These are phyloP conservation scores for Drosophila histrio DNA, from an alignment of 2,888 invertebrate species.

Conservation along the genomic window DNA sequence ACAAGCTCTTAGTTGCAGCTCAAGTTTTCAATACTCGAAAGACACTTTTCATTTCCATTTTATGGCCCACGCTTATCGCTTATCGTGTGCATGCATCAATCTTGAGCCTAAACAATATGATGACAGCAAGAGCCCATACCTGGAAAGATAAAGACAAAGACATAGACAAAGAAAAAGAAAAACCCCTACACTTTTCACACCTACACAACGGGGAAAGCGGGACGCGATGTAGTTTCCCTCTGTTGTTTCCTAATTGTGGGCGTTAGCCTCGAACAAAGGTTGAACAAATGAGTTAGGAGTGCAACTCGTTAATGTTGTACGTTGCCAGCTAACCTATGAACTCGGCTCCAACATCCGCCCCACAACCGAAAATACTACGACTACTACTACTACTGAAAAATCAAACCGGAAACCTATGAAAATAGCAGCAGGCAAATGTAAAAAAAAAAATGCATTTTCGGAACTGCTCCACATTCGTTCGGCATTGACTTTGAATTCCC, in stretches of 20 bases:
- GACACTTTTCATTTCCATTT: neutral
- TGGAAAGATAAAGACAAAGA: conserved; percentile 49
- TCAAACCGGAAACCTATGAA: conserved; percentile 48
- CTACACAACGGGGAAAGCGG: conserved; percentile 32
- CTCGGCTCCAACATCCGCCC: conserved; percentile 44
- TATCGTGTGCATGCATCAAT: conserved; percentile 64
- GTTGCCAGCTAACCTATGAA: conserved; percentile 42
- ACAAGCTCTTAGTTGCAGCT: conserved; percentile 16
- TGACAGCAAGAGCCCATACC: conserved; percentile 54
- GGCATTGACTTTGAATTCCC: conserved; percentile 51
- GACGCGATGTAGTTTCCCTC: neutral
- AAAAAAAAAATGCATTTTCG: conserved; percentile 12
- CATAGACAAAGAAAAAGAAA: conserved; percentile 6
- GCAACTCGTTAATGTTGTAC: conserved; percentile 49
- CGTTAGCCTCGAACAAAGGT: conserved; percentile 43
- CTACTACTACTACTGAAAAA: neutral
- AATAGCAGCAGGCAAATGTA: conserved; percentile 39
- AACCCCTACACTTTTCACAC: conserved; percentile 58
- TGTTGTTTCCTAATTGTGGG: conserved; percentile 52
- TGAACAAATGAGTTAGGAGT: neutral
- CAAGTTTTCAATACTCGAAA: conserved; percentile 40
- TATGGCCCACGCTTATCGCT: conserved; percentile 44
- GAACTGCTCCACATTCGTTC: conserved; percentile 51
- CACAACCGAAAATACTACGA: neutral
- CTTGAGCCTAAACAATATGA: conserved; percentile 42